Percentiles rank a stretch among this genome's conserved stretches.
Evolutionary conservation across 2,797 vertebrate species (phyloP).

Genomic region (Naso thynnoides): DNA sequence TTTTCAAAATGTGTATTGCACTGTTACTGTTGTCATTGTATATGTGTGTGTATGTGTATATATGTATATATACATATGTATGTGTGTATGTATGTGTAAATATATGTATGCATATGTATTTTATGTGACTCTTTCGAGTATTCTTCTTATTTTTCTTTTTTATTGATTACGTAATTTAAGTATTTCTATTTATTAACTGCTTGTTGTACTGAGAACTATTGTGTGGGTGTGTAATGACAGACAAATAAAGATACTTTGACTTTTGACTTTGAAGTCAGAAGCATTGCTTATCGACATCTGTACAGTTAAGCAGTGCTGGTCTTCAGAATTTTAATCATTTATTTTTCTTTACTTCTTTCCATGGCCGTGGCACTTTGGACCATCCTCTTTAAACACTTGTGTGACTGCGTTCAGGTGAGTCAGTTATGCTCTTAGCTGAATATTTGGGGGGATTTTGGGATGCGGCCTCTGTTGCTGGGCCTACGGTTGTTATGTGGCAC

Average conservation of each 20-base stretch:
- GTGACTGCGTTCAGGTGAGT: constrained; percentile 19
- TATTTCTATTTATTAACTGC: too few species aligned
- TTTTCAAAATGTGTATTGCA: constrained; percentile 36
- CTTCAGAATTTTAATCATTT: background rate
- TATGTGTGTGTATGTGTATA: constrained; percentile 28
- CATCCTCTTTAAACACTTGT: constrained; percentile 10
- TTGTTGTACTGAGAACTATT: too few species aligned
- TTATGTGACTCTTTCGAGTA: too few species aligned
- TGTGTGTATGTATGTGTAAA: constrained; percentile 5
- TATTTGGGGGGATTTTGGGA: constrained; percentile 37
- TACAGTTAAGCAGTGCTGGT: constrained; percentile 13
- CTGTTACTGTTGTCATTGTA: constrained; percentile 15
- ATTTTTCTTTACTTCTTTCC: background rate
- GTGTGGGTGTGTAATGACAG: too few species aligned
- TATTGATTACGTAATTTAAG: too few species aligned
- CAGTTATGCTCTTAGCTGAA: constrained; percentile 35
- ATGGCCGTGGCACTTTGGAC: background rate
- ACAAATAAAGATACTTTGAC: background rate
- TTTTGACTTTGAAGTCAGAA: too few species aligned
- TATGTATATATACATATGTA: constrained; percentile 35
- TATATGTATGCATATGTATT: too few species aligned
- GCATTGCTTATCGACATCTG: background rate
- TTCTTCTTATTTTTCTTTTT: too few species aligned
- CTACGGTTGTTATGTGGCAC: constrained; percentile 26
- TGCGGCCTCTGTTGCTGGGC: constrained; percentile 15